Evolutionary conservation across 2,113 vertebrate genomes (phyloP).

Genomic region (Anguilla rostrata): DNA sequence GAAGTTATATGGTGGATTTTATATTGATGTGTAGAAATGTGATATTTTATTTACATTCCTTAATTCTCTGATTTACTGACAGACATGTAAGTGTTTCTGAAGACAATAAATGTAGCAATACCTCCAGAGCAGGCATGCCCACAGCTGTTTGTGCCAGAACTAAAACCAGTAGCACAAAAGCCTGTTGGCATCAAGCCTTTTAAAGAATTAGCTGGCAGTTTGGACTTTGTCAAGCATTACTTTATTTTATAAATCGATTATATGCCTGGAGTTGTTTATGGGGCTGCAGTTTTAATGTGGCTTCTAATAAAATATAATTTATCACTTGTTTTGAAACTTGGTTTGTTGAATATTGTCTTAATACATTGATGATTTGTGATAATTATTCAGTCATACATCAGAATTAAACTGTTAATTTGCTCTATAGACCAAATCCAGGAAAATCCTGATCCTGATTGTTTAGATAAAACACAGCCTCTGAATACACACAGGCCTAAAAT

Average conservation of each 20-base stretch:
- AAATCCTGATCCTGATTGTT: background rate
- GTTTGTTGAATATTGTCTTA: background rate
- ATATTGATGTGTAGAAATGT: background rate
- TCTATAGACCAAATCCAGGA: background rate
- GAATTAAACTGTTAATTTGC: background rate
- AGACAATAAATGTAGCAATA: background rate
- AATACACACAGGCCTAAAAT: background rate
- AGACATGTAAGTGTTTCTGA: background rate
- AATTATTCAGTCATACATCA: background rate
- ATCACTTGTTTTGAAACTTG: background rate
- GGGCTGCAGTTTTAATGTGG: background rate
- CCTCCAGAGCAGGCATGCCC: background rate
- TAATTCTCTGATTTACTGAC: background rate
- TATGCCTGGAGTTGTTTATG: background rate
- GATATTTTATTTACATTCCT: background rate
- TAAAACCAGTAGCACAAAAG: background rate
- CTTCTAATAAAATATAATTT: background rate
- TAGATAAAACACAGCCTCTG: too few species aligned
- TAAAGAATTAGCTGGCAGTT: background rate
- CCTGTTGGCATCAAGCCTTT: background rate
- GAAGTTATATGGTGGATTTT: background rate
- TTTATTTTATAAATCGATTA: background rate
- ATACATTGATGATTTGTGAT: background rate
- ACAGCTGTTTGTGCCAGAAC: background rate
- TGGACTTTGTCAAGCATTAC: background rate